Conservation (phyloP, 2,888 invertebrate genomes). For the Parthenolecanium corni region DNA sequence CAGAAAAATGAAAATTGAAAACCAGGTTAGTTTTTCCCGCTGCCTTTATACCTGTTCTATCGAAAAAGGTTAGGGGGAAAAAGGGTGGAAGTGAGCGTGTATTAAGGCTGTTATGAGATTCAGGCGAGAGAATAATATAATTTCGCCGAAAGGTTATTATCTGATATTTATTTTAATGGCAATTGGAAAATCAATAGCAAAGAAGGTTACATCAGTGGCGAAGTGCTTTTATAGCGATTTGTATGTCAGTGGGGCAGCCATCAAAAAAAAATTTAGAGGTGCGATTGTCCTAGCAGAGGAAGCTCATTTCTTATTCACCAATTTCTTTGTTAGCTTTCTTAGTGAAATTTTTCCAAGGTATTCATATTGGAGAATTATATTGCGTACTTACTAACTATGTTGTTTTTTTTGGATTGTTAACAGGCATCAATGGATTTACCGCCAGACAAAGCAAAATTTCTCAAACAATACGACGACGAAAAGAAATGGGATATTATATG, state of each 20-base stretch:
- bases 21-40: no score
- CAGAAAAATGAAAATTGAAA: no score
- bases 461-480: conserved; percentile 90
- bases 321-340: no score
- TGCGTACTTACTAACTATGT: conserved; percentile 6
- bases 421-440: conserved; percentile 98
- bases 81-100: no score
- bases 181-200: conserved; percentile 7
- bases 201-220: not conserved
- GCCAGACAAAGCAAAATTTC: conserved; percentile 93
- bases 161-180: conserved; percentile 23
- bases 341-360: no score
- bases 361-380: not conserved
- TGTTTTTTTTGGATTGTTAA: conserved; percentile 38
- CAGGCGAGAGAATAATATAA: no score
- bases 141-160: conserved; percentile 13
- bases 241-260: not conserved
- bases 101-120: no score
- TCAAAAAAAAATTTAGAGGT: no score
- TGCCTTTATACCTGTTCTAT: no score
- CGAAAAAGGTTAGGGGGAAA: no score
- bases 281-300: no score
- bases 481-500: conserved; percentile 99
- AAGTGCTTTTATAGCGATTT: not conserved
- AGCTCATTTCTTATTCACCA: no score